phyloP scores from a whole-genome alignment of 2,888 invertebrate species.

The Phengaris arion region DNA sequence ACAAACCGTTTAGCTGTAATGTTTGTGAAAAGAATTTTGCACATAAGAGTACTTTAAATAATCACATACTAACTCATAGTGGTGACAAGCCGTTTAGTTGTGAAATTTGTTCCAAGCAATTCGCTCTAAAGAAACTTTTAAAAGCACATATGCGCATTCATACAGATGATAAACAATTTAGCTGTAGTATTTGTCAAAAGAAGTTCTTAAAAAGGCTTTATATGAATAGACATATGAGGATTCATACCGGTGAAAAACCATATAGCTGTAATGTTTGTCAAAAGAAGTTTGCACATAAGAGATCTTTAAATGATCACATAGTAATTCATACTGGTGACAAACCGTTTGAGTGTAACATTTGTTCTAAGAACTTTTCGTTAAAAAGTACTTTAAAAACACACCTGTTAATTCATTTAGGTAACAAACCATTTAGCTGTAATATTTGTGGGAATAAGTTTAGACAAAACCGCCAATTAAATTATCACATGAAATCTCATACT shows the following conservation, averaged over 20 bases:
- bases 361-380: neutral
- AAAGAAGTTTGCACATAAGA: neutral
- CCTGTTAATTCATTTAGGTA: neutral
- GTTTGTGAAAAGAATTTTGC: too few species aligned
- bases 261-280: too few species aligned
- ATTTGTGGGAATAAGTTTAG: neutral
- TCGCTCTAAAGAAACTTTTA: too few species aligned
- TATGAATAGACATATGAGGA: too few species aligned
- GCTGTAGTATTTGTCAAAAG: neutral
- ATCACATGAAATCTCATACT: too few species aligned
- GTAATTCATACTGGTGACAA: neutral
- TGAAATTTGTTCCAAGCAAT: neutral
- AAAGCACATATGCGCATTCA: too few species aligned
- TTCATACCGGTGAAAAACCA: too few species aligned
- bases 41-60: too few species aligned
- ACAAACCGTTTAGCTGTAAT: too few species aligned
- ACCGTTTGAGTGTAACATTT: neutral
- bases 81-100: neutral
- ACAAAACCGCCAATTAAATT: neutral
- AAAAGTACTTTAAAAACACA: neutral
- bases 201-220: too few species aligned
- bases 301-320: neutral
- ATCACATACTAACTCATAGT: too few species aligned
- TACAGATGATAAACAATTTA: too few species aligned
- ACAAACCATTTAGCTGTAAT: neutral